phyloP scores from a whole-genome alignment of 2,888 invertebrate genomes.

The Yponomeuta plumbellus region DNA sequence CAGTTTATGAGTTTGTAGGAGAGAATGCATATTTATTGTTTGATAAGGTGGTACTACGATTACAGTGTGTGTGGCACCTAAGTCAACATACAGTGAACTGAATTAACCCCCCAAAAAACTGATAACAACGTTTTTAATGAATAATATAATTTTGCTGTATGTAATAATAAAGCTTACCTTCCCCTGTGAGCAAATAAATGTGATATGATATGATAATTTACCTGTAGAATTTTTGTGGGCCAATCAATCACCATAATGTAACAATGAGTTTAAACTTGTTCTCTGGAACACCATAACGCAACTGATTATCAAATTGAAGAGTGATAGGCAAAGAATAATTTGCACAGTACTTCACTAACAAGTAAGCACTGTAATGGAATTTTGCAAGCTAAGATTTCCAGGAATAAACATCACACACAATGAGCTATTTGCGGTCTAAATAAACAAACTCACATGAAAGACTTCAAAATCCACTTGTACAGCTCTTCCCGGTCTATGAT shows the following conservation, averaged over 20 bases:
- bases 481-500: slow-evolving; percentile 88
- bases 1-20: neutral
- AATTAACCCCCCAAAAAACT: neutral
- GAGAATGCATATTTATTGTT: neutral
- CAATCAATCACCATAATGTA: too few species aligned
- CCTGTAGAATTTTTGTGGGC: too few species aligned
- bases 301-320: too few species aligned
- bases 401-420: neutral
- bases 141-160: too few species aligned
- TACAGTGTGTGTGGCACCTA: neutral
- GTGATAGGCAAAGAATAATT: too few species aligned
- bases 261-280: too few species aligned
- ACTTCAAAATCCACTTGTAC: slow-evolving; percentile 93
- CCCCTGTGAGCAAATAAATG: too few species aligned
- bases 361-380: neutral
- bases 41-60: neutral
- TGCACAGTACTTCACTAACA: too few species aligned
- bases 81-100: neutral
- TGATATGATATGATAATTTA: too few species aligned
- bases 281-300: too few species aligned
- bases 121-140: neutral
- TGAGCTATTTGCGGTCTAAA: neutral
- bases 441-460: slow-evolving; percentile 82
- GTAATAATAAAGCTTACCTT: too few species aligned
- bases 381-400: neutral